These are phyloP conservation scores for Macrosiphum euphorbiae DNA, from an alignment of 2,888 invertebrate species.

Conservation along the genomic window DNA sequence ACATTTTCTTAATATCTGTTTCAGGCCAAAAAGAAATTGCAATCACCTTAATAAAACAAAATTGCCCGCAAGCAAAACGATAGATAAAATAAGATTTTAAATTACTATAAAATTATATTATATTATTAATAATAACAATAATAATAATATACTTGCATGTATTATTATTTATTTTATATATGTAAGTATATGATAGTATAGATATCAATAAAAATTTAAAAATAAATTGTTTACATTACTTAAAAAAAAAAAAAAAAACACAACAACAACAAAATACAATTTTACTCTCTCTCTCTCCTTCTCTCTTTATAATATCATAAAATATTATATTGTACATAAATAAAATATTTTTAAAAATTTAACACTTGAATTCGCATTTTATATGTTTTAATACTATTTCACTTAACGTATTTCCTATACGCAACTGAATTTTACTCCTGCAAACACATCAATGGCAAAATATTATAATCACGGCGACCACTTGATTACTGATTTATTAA, in stretches of 20 bases:
- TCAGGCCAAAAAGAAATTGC: slow-evolving; percentile 75
- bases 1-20: slow-evolving; percentile 67
- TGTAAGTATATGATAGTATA: slow-evolving; percentile 58
- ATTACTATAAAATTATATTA: not conserved
- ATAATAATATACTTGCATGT: slow-evolving; percentile 24
- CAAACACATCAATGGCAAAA: slow-evolving; percentile 63
- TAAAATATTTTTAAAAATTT: slow-evolving; percentile 41
- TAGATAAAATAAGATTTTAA: slow-evolving; percentile 17
- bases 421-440: slow-evolving; percentile 67
- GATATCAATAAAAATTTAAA: slow-evolving; percentile 59
- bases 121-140: slow-evolving; percentile 36
- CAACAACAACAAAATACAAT: slow-evolving; percentile 62
- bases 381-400: slow-evolving; percentile 67
- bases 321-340: slow-evolving; percentile 35
- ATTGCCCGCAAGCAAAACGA: slow-evolving; percentile 71
- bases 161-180: slow-evolving; percentile 61
- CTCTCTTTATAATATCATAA: slow-evolving; percentile 39
- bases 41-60: slow-evolving; percentile 76
- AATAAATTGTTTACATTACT: slow-evolving; percentile 60
- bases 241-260: slow-evolving; percentile 52
- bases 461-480: slow-evolving; percentile 36
- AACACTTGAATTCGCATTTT: slow-evolving; percentile 55
- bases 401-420: slow-evolving; percentile 64
- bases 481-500: slow-evolving; percentile 24
- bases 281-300: slow-evolving; percentile 53